Evolutionary conservation across 2,797 vertebrate genomes (phyloP), one percentile per base, ranked within the genome.

Genomic region (Petrocephalus sullivani): DNA sequence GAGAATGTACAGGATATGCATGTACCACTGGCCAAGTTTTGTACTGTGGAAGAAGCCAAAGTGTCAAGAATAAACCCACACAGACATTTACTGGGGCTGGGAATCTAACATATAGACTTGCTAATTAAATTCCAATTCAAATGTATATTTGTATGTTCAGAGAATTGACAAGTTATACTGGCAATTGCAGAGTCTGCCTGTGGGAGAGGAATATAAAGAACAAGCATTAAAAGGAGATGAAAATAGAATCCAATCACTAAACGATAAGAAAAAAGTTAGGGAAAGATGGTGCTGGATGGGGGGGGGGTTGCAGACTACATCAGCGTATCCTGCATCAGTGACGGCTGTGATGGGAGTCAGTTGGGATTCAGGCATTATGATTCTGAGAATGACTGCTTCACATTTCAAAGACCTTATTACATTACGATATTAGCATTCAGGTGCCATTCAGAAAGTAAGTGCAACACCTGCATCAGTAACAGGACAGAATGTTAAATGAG

Each of bases 351-450:
- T 91, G 90, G 87, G 90, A 95, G 94, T 95, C 94, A 95, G 95
- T 95, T 93, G 87, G 91, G 95, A 95, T 95, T 96, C 94, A 94
- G 93, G 93, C 92, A 94, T 95, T 95, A 92, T 93, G 94, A 95
- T 95, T 95, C 92, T 90, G 92, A 75, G 92, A 94, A 95, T 93
- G 93, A 94, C 95, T 95, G 94, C 95, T 96, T 94, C 94, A 94
- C 93, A 95, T 93, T 93, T 96, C 93, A 97, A 96, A 97, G 93
- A 89, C 92, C 89, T 91, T 95, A 95, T 95, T 95, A 95, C 93
- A 95, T 94, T 89, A 91, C 87, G 89, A 88, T 93, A 95, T 96
- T 96, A 95, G 94, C 94, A 97, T 94, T 96, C 95, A 96, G 91
- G 93, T 95, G 93, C 94, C 95, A 94, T 96, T 96, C 95, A 67